Base-by-base conservation (phyloP, 2,888 invertebrate genomes). In the Beris morrisii region DNA sequence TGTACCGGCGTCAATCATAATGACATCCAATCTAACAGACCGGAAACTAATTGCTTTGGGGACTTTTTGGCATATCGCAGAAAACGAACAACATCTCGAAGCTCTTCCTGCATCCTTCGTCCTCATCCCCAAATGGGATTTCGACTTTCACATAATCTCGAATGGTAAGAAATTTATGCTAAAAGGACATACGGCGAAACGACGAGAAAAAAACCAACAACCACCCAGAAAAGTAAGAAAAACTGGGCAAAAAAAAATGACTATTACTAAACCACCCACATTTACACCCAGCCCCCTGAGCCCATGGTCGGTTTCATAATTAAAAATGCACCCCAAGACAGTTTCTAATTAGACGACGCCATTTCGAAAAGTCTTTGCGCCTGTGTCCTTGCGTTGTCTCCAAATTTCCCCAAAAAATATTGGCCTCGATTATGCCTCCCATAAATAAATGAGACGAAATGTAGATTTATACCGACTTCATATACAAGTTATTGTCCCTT, bases 31-130 rank as follows among this genome's bases (percentile, higher is more conserved):
- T 30, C 54, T 48, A 65, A 48, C 65, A 56, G 65, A 65, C 54
- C 56, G 56, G 43, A 65, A 65, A 65, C 65, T 65, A 65, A 65
- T 65, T 65, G 55, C 56, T 65, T 65, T 48, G 28, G 65, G 65
- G 65, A 56, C 15, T 56, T 56, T 48, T 38, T 22, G 52, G 28
- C 52, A 52, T 22, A 52, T 61, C 52, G 50, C 61, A 32, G 28
- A 50, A 22, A 32, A 61, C 13, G 43, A 5, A 61, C 38, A 15
- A 59, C 28, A 38, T 61, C 52, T 50, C 32, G 13, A 32, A 38
- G 50, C 28, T 12, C 22, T 12, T 38, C 9, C 2, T 38, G 38
- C 38, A 38, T 38, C 15, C 46, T 56, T 48, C 38, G 15, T 38
- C 12, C 52, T 22, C 13, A 38, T 61, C 52, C 61, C 61, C 32